Conservation (phyloP, 2,797 vertebrate species). For the Tinamus major region DNA sequence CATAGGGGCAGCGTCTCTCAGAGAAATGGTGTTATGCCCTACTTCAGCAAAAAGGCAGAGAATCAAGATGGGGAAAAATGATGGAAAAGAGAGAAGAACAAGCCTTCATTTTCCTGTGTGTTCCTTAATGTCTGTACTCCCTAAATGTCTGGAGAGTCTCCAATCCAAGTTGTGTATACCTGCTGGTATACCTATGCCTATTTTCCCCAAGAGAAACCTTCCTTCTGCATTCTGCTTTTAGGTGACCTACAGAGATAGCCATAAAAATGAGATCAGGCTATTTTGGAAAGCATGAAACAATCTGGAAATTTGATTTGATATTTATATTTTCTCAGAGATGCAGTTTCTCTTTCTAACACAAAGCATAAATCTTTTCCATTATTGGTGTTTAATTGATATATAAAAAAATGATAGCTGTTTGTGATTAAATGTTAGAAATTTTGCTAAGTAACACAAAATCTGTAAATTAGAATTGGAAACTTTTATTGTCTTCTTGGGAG, state of each 20-base stretch:
- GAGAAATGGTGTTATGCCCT: background rate
- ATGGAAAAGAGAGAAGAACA: background rate
- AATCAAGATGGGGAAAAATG: background rate
- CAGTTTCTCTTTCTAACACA: background rate
- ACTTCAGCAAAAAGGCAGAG: background rate
- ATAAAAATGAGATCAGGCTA: background rate
- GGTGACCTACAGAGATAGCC: background rate
- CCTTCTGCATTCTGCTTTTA: background rate
- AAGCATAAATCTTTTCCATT: background rate
- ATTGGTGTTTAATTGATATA: background rate
- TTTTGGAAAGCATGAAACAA: background rate
- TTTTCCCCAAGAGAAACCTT: background rate
- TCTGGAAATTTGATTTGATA: background rate
- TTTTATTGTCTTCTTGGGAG: background rate
- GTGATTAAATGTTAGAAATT: background rate
- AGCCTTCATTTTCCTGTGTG: background rate
- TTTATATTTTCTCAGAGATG: slow-evolving; percentile 18
- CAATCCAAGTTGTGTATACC: background rate
- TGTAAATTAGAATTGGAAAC: background rate
- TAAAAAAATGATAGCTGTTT: slow-evolving; percentile 10
- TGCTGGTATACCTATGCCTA: too few relatives aligned
- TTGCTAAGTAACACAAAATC: background rate
- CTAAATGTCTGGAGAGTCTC: background rate
- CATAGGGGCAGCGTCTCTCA: background rate
- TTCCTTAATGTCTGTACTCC: background rate